phyloP scores from a whole-genome alignment of 2,888 invertebrate species.

The Cecidostiba fungosa region DNA sequence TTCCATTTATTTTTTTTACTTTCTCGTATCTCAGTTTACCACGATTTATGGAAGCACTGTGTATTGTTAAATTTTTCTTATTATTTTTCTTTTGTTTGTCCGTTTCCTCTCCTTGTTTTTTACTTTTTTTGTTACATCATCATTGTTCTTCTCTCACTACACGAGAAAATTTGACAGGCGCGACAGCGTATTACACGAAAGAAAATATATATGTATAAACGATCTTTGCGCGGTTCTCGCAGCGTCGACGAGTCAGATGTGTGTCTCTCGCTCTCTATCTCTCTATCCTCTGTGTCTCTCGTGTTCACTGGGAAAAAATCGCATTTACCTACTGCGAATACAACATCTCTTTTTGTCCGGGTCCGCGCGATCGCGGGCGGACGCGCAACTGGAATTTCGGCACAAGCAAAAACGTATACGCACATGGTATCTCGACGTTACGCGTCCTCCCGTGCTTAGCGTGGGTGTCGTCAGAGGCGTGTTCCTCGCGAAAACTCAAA shows the following conservation, averaged over 20 bases:
- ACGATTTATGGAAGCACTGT: constrained; percentile 71
- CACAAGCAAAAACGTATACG: neutral
- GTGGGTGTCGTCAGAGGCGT: neutral
- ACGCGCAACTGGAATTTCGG: neutral
- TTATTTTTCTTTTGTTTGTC: constrained; percentile 42
- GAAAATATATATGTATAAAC: constrained; percentile 59
- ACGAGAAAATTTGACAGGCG: constrained; percentile 58
- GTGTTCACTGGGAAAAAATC: constrained; percentile 58
- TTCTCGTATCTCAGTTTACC: constrained; percentile 63
- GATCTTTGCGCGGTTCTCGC: constrained; percentile 56
- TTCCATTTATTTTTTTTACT: constrained; percentile 50
- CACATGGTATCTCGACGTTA: neutral
- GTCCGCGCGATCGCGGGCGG: neutral
- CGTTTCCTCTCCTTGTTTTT: constrained; percentile 26
- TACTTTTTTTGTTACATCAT: constrained; percentile 11
- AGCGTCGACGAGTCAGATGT: constrained; percentile 63
- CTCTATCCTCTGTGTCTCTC: constrained; percentile 21
- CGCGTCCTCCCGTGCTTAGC: neutral
- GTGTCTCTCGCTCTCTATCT: constrained; percentile 41
- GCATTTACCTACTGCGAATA: neutral
- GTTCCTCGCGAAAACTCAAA: constrained; percentile 54
- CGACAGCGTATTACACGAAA: constrained; percentile 56
- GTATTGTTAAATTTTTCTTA: constrained; percentile 60
- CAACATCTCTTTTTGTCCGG: neutral
- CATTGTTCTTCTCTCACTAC: constrained; percentile 31